Conservation (phyloP, 2,113 vertebrate genomes). For the Halichoerus grypus region DNA sequence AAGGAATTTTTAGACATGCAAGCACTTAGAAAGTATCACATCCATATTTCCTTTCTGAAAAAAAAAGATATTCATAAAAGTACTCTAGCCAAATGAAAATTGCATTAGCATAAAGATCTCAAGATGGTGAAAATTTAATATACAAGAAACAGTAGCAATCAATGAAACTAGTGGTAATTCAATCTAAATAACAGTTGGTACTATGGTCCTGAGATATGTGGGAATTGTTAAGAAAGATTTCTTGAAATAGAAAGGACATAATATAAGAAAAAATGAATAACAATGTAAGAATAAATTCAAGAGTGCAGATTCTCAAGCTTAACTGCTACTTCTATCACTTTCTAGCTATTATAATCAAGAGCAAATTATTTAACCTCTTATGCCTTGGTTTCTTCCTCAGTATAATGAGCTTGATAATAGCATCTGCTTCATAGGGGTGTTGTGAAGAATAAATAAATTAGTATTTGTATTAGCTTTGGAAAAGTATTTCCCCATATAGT, state of each 20-base stretch:
- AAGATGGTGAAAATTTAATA: slow-evolving; percentile 67
- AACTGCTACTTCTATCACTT: slow-evolving; percentile 4
- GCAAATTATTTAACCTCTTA: slow-evolving; percentile 51
- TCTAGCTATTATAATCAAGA: slow-evolving; percentile 43
- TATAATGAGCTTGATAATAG: not conserved
- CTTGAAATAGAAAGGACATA: slow-evolving; percentile 61
- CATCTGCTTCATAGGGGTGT: not conserved
- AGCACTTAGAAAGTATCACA: slow-evolving; percentile 9
- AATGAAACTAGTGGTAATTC: slow-evolving; percentile 55
- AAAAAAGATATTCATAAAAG: slow-evolving; percentile 9
- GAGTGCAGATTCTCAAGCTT: not conserved
- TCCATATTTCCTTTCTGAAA: slow-evolving; percentile 42
- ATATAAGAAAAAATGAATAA: slow-evolving; percentile 47
- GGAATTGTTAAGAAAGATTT: slow-evolving; percentile 47
- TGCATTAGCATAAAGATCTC: slow-evolving; percentile 71
- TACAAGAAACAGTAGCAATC: slow-evolving; percentile 60
- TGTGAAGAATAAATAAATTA: slow-evolving; percentile 42
- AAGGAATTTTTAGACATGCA: slow-evolving; percentile 59
- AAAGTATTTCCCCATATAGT: not conserved
- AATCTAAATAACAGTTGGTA: slow-evolving; percentile 64
- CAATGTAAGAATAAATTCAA: slow-evolving; percentile 29
- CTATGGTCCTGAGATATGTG: not conserved
- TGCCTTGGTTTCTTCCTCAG: slow-evolving; percentile 43
- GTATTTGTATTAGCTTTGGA: not conserved
- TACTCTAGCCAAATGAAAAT: slow-evolving; percentile 61